These are phyloP conservation scores for Leucania comma DNA, from an alignment of 2,888 invertebrate genomes.

Conservation along the genomic window DNA sequence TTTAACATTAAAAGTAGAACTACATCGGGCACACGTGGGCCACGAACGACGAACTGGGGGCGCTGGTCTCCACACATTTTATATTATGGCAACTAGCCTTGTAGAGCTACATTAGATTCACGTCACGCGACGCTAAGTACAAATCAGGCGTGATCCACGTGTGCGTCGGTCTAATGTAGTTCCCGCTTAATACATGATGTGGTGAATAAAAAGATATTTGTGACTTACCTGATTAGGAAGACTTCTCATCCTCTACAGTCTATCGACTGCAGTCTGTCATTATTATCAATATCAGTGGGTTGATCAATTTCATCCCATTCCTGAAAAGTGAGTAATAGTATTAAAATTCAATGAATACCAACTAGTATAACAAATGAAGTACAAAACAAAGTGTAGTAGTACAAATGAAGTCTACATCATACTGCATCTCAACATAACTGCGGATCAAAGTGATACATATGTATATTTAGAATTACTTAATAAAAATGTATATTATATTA, in stretches of 20 bases:
- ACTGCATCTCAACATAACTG: slow-evolving; percentile 33
- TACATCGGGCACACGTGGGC: too few species aligned
- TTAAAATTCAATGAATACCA: slow-evolving; percentile 32
- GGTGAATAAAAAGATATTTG: not conserved
- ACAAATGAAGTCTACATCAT: slow-evolving; percentile 42
- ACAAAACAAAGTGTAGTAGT: too few species aligned
- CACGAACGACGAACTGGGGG: too few species aligned
- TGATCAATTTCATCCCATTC: slow-evolving; percentile 55
- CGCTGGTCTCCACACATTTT: too few species aligned
- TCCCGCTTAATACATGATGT: too few species aligned
- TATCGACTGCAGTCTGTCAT: slow-evolving; percentile 40
- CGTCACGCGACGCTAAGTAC: too few species aligned
- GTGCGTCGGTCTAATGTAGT: too few species aligned
- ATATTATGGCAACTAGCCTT: too few species aligned
- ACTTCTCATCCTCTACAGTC: slow-evolving; percentile 25
- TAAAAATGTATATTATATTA: not conserved
- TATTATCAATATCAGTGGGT: slow-evolving; percentile 38
- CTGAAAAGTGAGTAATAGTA: slow-evolving; percentile 51
- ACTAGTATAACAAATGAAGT: too few species aligned
- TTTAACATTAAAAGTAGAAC: too few species aligned
- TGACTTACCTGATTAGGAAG: slow-evolving; percentile 29
- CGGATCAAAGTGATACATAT: slow-evolving; percentile 4
- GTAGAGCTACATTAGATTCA: too few species aligned
- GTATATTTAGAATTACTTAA: not conserved
- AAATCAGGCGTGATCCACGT: too few species aligned